These are phyloP conservation scores for Orcinus orca DNA, from an alignment of 2,113 vertebrate genomes.

Conservation along the genomic window DNA sequence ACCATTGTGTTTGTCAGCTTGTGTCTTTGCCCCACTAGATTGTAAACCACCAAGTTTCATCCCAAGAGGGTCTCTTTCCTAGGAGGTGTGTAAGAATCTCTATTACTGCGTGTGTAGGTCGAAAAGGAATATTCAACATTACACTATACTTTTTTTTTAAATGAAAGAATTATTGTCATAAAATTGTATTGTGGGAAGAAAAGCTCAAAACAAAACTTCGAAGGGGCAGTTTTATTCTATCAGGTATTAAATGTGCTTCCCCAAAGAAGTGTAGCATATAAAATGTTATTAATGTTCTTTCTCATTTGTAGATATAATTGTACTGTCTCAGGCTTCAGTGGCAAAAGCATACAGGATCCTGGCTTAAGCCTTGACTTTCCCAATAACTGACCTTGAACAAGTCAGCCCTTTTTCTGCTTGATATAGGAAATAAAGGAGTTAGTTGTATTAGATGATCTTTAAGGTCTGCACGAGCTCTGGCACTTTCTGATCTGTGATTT, in stretches of 20 bases:
- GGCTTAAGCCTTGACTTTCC: not conserved
- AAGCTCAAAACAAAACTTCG: conserved; percentile 28
- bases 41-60: not conserved
- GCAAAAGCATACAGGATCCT: not conserved
- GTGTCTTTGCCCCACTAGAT: not conserved
- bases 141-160: not conserved
- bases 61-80: not conserved
- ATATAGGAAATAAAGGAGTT: not conserved
- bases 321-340: not conserved
- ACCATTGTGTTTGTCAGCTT: not conserved
- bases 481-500: not conserved
- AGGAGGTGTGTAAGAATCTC: not conserved
- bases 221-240: conserved; percentile 11
- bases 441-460: not conserved
- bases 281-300: not conserved
- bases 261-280: not conserved
- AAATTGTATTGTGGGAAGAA: not conserved
- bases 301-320: not conserved
- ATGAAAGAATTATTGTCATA: not conserved
- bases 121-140: not conserved
- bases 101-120: not conserved
- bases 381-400: not conserved
- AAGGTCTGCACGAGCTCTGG: not conserved
- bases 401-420: not conserved
- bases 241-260: not conserved